These are phyloP conservation scores for Ailurus styani DNA, from an alignment of 2,113 vertebrate genomes.

Conservation along the genomic window DNA sequence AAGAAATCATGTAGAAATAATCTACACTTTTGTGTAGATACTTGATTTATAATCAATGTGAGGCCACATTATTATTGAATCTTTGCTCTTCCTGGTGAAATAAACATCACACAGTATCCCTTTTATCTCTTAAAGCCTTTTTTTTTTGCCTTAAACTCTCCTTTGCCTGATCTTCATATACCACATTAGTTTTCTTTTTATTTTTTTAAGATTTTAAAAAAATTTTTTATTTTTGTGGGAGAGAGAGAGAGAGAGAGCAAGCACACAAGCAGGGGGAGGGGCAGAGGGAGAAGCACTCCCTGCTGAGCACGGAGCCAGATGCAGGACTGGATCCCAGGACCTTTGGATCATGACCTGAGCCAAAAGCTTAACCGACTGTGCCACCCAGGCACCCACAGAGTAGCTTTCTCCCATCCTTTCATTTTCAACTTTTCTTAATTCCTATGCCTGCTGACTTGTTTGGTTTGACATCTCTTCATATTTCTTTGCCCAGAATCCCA, in stretches of 20 bases:
- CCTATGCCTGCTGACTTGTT: not conserved
- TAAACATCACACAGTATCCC: not conserved
- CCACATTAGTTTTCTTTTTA: not conserved
- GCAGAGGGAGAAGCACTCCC: not conserved
- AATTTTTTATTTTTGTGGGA: not conserved
- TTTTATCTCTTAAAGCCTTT: not conserved
- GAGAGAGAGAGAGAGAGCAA: too few species aligned
- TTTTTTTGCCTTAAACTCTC: not conserved
- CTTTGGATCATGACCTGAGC: not conserved
- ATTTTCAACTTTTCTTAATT: not conserved
- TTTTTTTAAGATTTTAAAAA: not conserved
- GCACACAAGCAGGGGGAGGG: not conserved
- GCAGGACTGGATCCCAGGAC: not conserved
- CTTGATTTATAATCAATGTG: not conserved
- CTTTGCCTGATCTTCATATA: not conserved
- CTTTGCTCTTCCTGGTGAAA: not conserved
- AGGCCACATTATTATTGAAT: not conserved
- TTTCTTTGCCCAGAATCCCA: not conserved
- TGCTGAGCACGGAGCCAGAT: fast-evolving
- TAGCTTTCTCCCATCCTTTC: not conserved
- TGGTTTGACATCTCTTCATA: not conserved
- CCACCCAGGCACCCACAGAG: not conserved
- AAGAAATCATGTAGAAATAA: too few species aligned
- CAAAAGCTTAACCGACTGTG: not conserved
- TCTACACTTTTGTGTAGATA: not conserved